Percentiles rank a stretch among this genome's conserved stretches.
Conservation (phyloP, 1,140 invertebrate genomes). For the Yoshiicerus persimilis region DNA sequence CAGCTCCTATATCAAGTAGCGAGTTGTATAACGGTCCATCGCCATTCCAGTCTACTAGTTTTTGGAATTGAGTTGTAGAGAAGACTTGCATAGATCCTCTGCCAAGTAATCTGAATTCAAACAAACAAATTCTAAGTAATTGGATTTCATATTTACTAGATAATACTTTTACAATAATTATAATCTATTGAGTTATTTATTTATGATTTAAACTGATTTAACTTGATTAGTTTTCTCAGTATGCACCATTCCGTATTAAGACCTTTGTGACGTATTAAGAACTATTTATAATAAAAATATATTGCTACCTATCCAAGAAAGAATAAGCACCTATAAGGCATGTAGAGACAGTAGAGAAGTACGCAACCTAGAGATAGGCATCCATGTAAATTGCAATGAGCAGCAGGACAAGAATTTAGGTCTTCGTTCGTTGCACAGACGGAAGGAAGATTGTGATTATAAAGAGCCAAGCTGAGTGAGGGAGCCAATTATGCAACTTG, state of each 20-base stretch:
- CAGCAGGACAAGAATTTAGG: neutral
- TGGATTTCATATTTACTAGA: too few relatives aligned
- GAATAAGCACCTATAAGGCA: too few relatives aligned
- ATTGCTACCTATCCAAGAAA: too few relatives aligned
- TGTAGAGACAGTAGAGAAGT: neutral
- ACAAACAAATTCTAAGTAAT: neutral
- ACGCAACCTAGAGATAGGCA: neutral
- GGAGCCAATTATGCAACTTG: neutral
- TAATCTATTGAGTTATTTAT: too few relatives aligned
- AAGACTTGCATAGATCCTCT: conserved; percentile 93
- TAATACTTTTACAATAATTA: too few relatives aligned
- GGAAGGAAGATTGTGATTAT: neutral
- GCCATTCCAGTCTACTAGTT: conserved; percentile 59
- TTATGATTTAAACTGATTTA: too few relatives aligned
- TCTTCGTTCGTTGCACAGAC: neutral
- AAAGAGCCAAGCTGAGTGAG: neutral
- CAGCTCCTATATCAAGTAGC: conserved; percentile 84
- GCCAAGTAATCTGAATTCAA: conserved; percentile 69
- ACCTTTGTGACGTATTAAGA: too few relatives aligned
- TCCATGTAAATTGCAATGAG: neutral
- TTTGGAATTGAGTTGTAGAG: conserved; percentile 71
- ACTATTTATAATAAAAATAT: too few relatives aligned
- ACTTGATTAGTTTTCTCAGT: too few relatives aligned
- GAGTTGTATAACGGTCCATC: conserved; percentile 48
- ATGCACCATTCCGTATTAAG: too few relatives aligned